Base-by-base conservation (phyloP, 2,113 vertebrate species). In the Myocastor coypus region DNA sequence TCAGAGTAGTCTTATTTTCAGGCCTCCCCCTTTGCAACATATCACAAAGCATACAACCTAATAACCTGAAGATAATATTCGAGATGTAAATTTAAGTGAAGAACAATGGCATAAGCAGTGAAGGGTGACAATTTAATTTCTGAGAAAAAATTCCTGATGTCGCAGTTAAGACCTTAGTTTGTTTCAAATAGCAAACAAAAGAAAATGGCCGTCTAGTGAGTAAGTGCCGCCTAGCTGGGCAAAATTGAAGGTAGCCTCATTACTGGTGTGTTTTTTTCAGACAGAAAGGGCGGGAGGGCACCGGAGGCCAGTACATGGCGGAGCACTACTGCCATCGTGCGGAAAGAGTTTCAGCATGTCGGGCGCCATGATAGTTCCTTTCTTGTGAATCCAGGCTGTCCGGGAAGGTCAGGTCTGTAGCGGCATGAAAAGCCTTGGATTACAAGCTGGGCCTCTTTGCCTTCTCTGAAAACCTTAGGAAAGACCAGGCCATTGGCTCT, bases 231-330 rank as follows among this genome's bases (percentile, higher is more conserved):
- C 1, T 34, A 11, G 28, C 9, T n/a, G 28, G 9, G 6, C 13
- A 46, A 78, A 52, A 63, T 8, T 14, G 2, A 12, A 34, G 16
- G n/a, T 16, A 57, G 32, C 85, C 34, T 26, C 32, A 1, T 63
- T 68, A 61, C 28, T 34, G 34, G 32, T 37, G 32, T 6, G 0
- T 89, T 94, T 93, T 94, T 96, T 94, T 63, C 4, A 28, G 73
- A 68, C 16, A 4, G 2, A 3, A 75, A 3, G 59, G 83, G 87
- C 19, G 1, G 87, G 92, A 30, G 57, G 75, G 42, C 20, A 1
- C 4, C 2, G 14, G 26, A 3, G 24, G 42, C 5, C 8, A 40
- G 13, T 1, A 0, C 40, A 6, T 2, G 3, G 0, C 52, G 52
- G 17, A 85, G 1, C 81, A 0, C 24, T 92, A 89, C 81, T 82